Conservation (phyloP, 2,113 vertebrate genomes). For the Alaudala cheleensis region DNA sequence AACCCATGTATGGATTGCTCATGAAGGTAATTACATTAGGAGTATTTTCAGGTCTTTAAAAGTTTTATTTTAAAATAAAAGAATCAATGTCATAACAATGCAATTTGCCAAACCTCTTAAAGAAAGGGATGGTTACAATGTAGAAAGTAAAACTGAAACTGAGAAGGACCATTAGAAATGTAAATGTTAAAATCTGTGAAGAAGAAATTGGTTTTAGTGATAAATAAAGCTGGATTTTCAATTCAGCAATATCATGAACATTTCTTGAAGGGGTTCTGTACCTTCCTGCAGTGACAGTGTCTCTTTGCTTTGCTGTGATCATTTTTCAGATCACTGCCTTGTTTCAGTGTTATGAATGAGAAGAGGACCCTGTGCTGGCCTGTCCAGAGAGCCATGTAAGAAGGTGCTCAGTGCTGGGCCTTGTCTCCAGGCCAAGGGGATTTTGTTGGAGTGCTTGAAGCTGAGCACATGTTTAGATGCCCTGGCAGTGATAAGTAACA, state of each 20-base stretch:
- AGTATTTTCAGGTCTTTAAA: not conserved
- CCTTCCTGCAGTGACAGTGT: not conserved
- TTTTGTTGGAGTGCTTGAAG: not conserved
- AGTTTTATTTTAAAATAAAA: not conserved
- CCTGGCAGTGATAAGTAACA: not conserved
- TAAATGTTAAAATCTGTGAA: not conserved
- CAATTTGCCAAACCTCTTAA: not conserved
- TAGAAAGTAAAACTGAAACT: not conserved
- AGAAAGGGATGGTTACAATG: not conserved
- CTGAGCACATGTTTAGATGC: not conserved
- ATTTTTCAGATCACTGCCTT: not conserved
- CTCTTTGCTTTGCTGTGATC: not conserved
- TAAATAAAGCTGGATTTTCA: not conserved
- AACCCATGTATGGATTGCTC: not conserved
- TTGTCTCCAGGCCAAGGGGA: no score
- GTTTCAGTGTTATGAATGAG: not conserved
- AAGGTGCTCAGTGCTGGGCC: fast-evolving
- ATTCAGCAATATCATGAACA: not conserved
- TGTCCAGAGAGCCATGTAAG: fast-evolving
- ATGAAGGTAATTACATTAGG: not conserved
- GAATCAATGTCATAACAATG: not conserved
- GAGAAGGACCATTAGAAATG: not conserved
- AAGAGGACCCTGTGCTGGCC: not conserved
- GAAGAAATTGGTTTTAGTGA: not conserved
- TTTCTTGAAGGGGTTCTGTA: not conserved